A percentile compares a stretch with the other conserved stretches of the same genome.
Evolutionary conservation across 1,140 invertebrate genomes (phyloP).

Genomic region (Drosophila mauritiana): DNA sequence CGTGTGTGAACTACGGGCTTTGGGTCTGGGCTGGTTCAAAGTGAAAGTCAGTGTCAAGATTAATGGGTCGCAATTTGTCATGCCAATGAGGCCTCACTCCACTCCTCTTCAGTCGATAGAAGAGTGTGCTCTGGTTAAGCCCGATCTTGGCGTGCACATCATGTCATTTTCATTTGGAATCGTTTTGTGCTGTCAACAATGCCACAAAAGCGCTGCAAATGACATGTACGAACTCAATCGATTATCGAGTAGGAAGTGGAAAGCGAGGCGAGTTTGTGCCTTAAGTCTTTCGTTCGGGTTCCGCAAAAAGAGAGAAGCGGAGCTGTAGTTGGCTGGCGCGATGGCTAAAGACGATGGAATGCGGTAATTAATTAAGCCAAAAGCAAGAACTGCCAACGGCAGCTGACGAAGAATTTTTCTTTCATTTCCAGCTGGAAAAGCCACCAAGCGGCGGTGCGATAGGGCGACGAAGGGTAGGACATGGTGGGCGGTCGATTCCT

Average conservation of each 20-base stretch:
- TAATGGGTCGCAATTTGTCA: slow-evolving; percentile 80
- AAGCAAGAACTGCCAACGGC: slow-evolving; percentile 58
- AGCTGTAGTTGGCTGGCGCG: slow-evolving; percentile 6
- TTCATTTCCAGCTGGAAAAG: slow-evolving; percentile 78
- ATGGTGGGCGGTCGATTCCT: slow-evolving; percentile 65
- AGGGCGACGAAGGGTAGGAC: slow-evolving; percentile 35
- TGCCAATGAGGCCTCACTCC: slow-evolving; percentile 46
- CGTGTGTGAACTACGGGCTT: slow-evolving; percentile 44
- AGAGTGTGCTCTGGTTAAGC: slow-evolving; percentile 31
- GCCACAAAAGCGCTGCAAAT: slow-evolving; percentile 78
- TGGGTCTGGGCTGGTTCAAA: slow-evolving; percentile 40
- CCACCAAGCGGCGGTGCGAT: slow-evolving; percentile 18
- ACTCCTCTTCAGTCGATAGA: slow-evolving; percentile 21
- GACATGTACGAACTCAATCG: slow-evolving; percentile 82
- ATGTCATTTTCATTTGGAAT: slow-evolving; percentile 79
- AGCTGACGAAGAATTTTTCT: slow-evolving; percentile 78
- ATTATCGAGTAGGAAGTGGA: slow-evolving; percentile 75
- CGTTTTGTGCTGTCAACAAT: slow-evolving; percentile 75
- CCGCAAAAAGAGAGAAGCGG: slow-evolving; percentile 44
- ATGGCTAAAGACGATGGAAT: slow-evolving; percentile 57
- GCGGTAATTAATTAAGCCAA: slow-evolving; percentile 79
- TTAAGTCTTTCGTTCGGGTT: slow-evolving; percentile 75
- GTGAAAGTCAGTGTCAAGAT: slow-evolving; percentile 77
- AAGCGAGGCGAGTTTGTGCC: slow-evolving; percentile 65
- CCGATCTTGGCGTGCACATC: slow-evolving; percentile 67